Base-by-base conservation (phyloP, 2,113 vertebrate genomes). In the Protobothrops mucrosquamatus region DNA sequence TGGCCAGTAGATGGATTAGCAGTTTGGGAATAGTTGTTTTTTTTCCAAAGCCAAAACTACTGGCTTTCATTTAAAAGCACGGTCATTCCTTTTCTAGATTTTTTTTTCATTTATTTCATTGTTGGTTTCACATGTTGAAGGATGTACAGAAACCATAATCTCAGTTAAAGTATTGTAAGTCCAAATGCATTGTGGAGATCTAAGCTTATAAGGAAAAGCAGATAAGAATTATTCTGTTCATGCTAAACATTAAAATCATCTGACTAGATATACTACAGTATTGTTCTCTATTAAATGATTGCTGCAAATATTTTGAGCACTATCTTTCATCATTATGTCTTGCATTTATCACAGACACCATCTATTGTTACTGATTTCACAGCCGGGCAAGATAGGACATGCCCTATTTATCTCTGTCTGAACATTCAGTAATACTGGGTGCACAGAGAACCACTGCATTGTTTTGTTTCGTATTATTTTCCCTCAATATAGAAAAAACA, bases 361-460 rank as follows among this genome's bases (percentile, higher is more conserved):
- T 88, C 92, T 88, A 92, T 55, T 95, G 95, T 97, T 97, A 97
- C 89, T 94, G 89, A 93, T 94, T 95, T 95, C 54, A 94, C 95
- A 95, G 92, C 92, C 95, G 59, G 94, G 96, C 91, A 94, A 95
- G 97, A 98, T 92, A 94, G 0, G 94, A 96, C 96, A 94, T 86
- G 91, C 90, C 94, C 95, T 93, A 97, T 98, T 97, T 96, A 97
- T 98, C 97, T 98, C 97, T 97, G 96, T 90, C 91, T 95, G 98
- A 97, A 94, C 97, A 96, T 98, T 96, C 18, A 64, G 97, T 96
- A 97, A 97, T 96, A 97, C 95, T 39, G 93, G 97, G 95, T 97
- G 97, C 98, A 97, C 94, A 96, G 96, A 93, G 57, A 95, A 95
- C 96, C 97, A 95, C 94, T 96, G 95, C 96, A 92, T 92, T 92